Conservation (phyloP, 1,140 invertebrate genomes). For the Stegodyphus dumicola region DNA sequence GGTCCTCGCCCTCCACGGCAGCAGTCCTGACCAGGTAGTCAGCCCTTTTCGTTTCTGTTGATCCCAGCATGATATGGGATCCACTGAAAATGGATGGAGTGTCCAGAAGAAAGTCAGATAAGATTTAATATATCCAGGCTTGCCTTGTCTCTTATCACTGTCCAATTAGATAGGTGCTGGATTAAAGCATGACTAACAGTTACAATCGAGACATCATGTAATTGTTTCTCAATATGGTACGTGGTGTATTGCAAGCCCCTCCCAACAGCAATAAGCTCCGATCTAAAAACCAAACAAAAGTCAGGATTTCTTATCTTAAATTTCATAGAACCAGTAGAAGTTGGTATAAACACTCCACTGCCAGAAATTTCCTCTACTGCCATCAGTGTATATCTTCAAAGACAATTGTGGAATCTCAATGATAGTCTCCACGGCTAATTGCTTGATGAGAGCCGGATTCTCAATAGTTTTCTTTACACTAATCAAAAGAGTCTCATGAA, state of each 20-base stretch:
- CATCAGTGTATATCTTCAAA: too few species aligned
- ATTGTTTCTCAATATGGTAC: background rate
- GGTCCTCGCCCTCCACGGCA: background rate
- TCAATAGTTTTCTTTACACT: slow-evolving; percentile 2
- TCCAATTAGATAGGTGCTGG: slow-evolving; percentile 2
- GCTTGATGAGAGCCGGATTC: background rate
- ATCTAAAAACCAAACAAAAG: too few species aligned
- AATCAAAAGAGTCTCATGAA: slow-evolving; percentile 11
- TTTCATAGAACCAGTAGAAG: too few species aligned
- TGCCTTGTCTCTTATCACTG: slow-evolving; percentile 5
- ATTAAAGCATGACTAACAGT: background rate
- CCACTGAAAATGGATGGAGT: slow-evolving; percentile 8
- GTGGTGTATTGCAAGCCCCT: too few species aligned
- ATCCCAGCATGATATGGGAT: slow-evolving; percentile 2
- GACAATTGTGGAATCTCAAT: too few species aligned
- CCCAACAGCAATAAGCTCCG: too few species aligned
- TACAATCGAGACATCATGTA: background rate
- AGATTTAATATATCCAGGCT: background rate
- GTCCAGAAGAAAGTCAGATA: background rate
- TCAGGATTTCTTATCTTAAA: too few species aligned
- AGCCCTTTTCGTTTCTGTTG: background rate
- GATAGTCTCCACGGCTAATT: too few species aligned
- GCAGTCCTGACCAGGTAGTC: background rate
- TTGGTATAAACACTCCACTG: too few species aligned
- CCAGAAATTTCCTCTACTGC: too few species aligned